phyloP scores from a whole-genome alignment of 2,797 vertebrate genomes.

The Glossophaga mutica region DNA sequence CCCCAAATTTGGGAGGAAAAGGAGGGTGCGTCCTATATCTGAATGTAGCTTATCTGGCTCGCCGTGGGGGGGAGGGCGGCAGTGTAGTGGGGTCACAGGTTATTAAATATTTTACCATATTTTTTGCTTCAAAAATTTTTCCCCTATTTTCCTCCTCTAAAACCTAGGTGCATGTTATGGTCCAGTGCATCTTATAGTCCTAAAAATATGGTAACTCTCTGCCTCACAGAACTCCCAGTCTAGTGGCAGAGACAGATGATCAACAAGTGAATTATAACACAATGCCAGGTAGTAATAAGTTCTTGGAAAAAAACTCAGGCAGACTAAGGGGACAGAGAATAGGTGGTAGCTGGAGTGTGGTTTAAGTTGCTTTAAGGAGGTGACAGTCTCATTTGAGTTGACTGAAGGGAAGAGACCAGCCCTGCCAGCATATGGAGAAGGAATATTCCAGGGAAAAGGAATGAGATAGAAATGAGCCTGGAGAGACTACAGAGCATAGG shows the following conservation, averaged over 20 bases:
- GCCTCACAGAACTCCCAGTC: neutral
- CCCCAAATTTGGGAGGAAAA: no score
- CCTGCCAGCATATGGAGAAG: neutral
- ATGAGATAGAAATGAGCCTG: neutral
- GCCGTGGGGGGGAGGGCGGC: no score
- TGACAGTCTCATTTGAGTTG: neutral
- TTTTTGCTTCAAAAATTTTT: no score
- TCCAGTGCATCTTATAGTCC: no score
- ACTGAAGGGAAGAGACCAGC: neutral
- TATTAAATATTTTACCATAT: no score
- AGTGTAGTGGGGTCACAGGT: no score
- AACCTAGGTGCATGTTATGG: no score
- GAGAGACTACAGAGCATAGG: neutral
- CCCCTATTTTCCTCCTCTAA: no score
- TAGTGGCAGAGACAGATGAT: neutral
- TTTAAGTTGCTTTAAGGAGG: neutral
- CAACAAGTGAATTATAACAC: neutral
- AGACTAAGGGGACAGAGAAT: rapidly evolving
- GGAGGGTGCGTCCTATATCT: no score
- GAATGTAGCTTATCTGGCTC: no score
- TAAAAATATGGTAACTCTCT: no score
- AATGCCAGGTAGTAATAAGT: neutral
- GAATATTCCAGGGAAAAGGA: neutral
- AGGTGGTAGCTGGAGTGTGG: neutral
- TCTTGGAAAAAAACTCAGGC: neutral